A percentile compares a stretch with the other conserved stretches of the same genome.
Conservation (phyloP, 1,140 invertebrate species). For the Pollicipes pollicipes region DNA sequence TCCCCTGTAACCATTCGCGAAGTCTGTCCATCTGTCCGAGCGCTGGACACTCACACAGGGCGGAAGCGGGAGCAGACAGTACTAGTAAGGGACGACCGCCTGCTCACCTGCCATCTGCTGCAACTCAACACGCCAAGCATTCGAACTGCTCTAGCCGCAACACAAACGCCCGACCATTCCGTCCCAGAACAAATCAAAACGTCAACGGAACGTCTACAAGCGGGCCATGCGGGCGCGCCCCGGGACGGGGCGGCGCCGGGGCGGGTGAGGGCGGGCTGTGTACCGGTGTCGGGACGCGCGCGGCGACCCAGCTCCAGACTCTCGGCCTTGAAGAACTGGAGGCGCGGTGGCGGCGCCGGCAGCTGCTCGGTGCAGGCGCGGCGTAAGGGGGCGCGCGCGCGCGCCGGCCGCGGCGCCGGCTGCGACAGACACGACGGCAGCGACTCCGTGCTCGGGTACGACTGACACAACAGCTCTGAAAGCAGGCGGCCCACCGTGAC, state of each 20-base stretch:
- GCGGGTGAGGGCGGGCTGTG: not conserved
- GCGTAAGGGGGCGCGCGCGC: conserved; percentile 20
- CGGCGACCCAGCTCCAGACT: conserved; percentile 19
- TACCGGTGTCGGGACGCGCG: conserved; percentile 8
- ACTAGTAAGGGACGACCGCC: no score
- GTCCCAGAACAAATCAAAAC: no score
- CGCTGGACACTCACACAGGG: no score
- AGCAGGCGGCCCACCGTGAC: conserved; percentile 18
- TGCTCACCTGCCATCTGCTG: no score
- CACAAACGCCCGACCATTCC: not conserved
- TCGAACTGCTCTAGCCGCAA: not conserved
- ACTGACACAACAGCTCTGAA: conserved; percentile 26
- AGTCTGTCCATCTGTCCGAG: no score
- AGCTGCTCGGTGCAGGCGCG: conserved; percentile 18
- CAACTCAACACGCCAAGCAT: no score
- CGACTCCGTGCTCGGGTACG: conserved; percentile 28
- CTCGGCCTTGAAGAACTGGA: conserved; percentile 22
- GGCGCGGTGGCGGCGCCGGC: conserved; percentile 18
- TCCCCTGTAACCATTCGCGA: no score
- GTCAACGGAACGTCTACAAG: not conserved
- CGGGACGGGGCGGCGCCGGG: conserved; percentile 1
- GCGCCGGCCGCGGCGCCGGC: conserved; percentile 14
- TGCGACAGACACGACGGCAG: conserved; percentile 22
- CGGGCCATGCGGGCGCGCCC: not conserved
- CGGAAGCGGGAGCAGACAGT: no score